A percentile compares a stretch with the other conserved stretches of the same genome.
phyloP scores from a whole-genome alignment of 2,888 invertebrate genomes.

The Eutolmus rufibarbis region DNA sequence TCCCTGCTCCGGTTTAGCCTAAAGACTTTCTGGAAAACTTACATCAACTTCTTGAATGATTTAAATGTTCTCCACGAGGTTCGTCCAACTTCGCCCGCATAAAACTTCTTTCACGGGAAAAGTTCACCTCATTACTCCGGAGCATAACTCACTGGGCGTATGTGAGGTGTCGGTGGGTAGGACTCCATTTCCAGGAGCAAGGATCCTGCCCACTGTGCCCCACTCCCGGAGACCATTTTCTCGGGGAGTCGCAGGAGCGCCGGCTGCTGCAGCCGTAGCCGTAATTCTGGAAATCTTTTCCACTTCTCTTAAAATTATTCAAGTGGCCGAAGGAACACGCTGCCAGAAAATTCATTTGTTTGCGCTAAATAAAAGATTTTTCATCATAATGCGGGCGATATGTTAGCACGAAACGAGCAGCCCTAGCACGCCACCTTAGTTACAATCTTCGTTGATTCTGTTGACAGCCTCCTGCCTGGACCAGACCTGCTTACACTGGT shows the following conservation, averaged over 20 bases:
- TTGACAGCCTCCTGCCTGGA: background rate
- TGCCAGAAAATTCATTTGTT: constrained; percentile 15
- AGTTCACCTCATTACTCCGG: background rate
- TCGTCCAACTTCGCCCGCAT: background rate
- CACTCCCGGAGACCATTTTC: background rate
- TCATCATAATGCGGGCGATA: constrained; percentile 7
- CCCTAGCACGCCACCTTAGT: background rate
- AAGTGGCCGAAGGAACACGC: background rate
- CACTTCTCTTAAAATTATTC: background rate
- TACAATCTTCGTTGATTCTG: background rate
- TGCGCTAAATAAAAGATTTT: constrained; percentile 6
- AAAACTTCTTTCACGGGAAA: background rate
- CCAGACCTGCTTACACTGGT: background rate
- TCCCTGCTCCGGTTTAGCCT: background rate
- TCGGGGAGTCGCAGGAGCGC: background rate
- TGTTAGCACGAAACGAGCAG: background rate
- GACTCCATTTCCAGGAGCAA: background rate
- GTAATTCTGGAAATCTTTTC: background rate
- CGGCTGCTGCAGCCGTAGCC: background rate
- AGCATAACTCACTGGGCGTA: background rate
- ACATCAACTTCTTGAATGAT: background rate
- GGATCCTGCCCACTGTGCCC: background rate
- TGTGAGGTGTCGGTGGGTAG: background rate
- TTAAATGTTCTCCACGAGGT: background rate
- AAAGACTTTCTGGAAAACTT: background rate